These are phyloP conservation scores for Xestia rhomboidea DNA, from an alignment of 2,888 invertebrate species.

Conservation along the genomic window DNA sequence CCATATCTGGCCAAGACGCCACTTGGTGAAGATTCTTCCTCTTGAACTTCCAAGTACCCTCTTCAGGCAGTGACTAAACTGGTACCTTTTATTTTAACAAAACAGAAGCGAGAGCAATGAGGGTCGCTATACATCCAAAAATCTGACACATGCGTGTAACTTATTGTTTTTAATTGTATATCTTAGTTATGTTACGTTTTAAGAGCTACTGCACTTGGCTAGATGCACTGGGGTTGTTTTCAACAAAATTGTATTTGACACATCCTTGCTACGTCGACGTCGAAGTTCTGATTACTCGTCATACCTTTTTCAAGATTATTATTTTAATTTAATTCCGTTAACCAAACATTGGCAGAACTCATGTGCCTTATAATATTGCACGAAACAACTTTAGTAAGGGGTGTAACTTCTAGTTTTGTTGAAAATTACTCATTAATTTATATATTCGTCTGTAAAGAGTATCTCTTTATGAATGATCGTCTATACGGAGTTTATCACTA, in stretches of 20 bases:
- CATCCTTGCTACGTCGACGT: neutral
- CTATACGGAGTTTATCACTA: slow-evolving; percentile 29
- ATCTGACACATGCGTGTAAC: slow-evolving; percentile 43
- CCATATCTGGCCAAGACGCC: neutral
- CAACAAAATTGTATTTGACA: slow-evolving; percentile 30
- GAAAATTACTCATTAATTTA: slow-evolving; percentile 36
- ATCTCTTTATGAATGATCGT: slow-evolving; percentile 44
- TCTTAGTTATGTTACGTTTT: slow-evolving; percentile 49
- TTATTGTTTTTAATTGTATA: slow-evolving; percentile 63
- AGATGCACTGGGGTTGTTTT: slow-evolving; percentile 33
- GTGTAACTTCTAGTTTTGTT: slow-evolving; percentile 41
- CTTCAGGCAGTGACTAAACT: slow-evolving; percentile 30
- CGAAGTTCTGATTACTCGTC: neutral
- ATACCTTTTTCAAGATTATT: neutral
- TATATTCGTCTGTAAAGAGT: slow-evolving; percentile 44
- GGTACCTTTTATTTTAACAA: slow-evolving; percentile 23
- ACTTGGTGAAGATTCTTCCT: neutral
- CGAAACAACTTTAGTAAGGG: neutral
- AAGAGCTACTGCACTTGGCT: slow-evolving; percentile 43
- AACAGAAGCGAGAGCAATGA: slow-evolving; percentile 5
- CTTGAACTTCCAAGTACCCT: slow-evolving; percentile 27
- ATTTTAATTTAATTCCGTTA: neutral
- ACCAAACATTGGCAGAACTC: neutral
- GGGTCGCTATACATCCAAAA: slow-evolving; percentile 42
- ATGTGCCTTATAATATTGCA: slow-evolving; percentile 36